Evolutionary conservation across 2,888 invertebrate genomes (phyloP).

Genomic region (Amitus sp.): DNA sequence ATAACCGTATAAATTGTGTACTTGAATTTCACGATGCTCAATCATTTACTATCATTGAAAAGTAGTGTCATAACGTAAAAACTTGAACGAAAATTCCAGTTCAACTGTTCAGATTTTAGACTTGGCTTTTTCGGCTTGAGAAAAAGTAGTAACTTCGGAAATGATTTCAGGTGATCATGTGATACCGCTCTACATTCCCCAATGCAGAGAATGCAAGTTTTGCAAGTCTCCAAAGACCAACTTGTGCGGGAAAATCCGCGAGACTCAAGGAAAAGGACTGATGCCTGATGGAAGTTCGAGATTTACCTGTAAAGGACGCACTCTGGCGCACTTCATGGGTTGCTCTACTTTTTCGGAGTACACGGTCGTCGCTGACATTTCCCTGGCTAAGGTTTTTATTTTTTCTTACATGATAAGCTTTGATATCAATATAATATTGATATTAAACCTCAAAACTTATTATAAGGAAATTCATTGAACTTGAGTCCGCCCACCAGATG

Average conservation of each 20-base stretch:
- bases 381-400: slow-evolving; percentile 80
- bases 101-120: too few relatives aligned
- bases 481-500: too few relatives aligned
- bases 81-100: too few relatives aligned
- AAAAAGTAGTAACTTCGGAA: too few relatives aligned
- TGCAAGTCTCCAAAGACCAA: slow-evolving; percentile 97
- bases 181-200: slow-evolving; percentile 95
- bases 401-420: neutral
- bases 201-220: slow-evolving; percentile 96
- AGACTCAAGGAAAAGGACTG: slow-evolving; percentile 86
- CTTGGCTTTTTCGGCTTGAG: too few relatives aligned
- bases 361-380: slow-evolving; percentile 94
- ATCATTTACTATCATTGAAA: too few relatives aligned
- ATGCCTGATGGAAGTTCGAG: slow-evolving; percentile 93
- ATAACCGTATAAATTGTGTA: too few relatives aligned
- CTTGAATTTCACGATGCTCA: too few relatives aligned
- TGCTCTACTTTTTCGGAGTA: slow-evolving; percentile 95
- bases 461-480: too few relatives aligned
- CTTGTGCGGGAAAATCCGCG: slow-evolving; percentile 91
- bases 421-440: too few relatives aligned
- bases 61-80: too few relatives aligned
- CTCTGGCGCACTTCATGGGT: slow-evolving; percentile 94
- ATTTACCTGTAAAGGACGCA: slow-evolving; percentile 84
- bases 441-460: too few relatives aligned
- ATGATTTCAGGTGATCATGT: slow-evolving; percentile 96